Evolutionary conservation across 2,888 invertebrate species (phyloP), one percentile per base, ranked within the genome.

Genomic region (Monoplex corrugatus): DNA sequence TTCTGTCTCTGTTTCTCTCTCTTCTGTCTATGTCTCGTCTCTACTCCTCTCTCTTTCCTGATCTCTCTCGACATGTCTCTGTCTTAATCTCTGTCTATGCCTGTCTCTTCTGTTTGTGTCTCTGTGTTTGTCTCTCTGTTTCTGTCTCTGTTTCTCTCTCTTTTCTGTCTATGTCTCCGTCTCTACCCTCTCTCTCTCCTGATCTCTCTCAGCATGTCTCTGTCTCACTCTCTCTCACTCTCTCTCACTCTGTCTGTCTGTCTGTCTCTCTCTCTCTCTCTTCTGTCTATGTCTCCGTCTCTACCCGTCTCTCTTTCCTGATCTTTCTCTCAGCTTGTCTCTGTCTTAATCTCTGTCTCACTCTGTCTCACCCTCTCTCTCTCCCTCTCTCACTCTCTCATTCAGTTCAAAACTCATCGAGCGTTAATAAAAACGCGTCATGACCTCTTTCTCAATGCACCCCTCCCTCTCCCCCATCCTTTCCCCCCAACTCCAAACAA

Each of bases 351-450:
- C 10, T 19, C 82, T 83, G 13, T 32, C 82, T 45, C n/a, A 16
- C 32, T 16, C 19, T 40, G 10, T 45, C 82, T 40, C 32, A 10
- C 40, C 80, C 80, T 28, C 28, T 23, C n/a, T 35, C 35, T 32
- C 35, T 19, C 19, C 35, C 78, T 23, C 43, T 43, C 43, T 28
- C 28, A 1, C 3, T 43, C 78, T 13, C 78, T 80, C 43, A 43
- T 43, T 80, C 78, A 32, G 78, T 80, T 80, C 78, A 80, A 80
- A 80, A 80, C 78, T 80, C 78, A 80, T 80, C 78, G 43, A 19
- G 78, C 43, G 78, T 80, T 80, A 80, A 80, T 80, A 43, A 80
- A 80, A 80, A 80, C 78, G 28, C 78, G 78, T 50, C 45, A 44
- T 50, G 83, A 57, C 83, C 16, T 50, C 83, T 28, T 6, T 45